phyloP scores from a whole-genome alignment of 2,113 vertebrate genomes.

The Pachycephala philippinensis region DNA sequence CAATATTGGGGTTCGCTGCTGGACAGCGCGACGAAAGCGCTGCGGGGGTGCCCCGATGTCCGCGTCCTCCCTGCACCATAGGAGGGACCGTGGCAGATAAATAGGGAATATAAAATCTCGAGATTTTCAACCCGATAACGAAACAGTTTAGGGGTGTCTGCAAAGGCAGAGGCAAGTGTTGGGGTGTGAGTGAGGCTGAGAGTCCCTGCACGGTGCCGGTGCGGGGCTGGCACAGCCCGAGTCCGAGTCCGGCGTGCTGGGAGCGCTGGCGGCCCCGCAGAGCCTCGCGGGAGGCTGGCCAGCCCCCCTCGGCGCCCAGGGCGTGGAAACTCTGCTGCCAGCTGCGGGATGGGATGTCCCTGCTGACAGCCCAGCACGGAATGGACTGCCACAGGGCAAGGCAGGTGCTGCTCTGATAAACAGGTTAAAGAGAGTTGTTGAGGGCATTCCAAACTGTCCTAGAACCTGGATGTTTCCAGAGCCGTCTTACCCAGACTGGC shows the following conservation, averaged over 20 bases:
- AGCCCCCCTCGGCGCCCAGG: fast-evolving
- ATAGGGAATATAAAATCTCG: not conserved
- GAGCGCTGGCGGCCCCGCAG: not conserved
- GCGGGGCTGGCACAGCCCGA: not conserved
- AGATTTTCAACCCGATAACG: not conserved
- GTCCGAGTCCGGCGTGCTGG: fast-evolving
- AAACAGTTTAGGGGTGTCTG: not conserved
- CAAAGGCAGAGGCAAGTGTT: not conserved
- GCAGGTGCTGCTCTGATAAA: not conserved
- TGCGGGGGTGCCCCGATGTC: fast-evolving
- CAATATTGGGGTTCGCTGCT: not conserved
- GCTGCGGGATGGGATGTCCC: not conserved
- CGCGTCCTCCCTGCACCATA: not conserved
- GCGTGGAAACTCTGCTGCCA: not conserved
- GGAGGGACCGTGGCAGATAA: not conserved
- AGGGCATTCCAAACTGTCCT: not conserved
- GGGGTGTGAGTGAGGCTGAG: not conserved
- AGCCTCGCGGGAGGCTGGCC: not conserved
- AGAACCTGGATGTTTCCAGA: not conserved
- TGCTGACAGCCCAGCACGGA: too few relatives aligned
- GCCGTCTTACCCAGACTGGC: not conserved
- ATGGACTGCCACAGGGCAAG: fast-evolving
- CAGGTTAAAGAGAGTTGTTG: not conserved
- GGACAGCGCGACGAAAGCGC: fast-evolving
- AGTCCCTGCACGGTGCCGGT: fast-evolving